Conservation (phyloP, 2,113 vertebrate genomes). For the Felis catus region F.catus_Fca126_mat1.0 CM031423.1:57022001-57022500, state of each 20-base stretch:
- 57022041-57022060: not conserved
- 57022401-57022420: not conserved
- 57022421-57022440: not conserved
- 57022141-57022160: not conserved
- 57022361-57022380: not conserved
- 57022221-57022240: conserved; percentile 13
- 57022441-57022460: not conserved
- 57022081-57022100: not conserved
- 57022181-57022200: not conserved
- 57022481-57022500: not conserved
- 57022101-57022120: not conserved
- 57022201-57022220: not conserved
- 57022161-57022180: conserved; percentile 9
- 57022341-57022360: not conserved
- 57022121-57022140: not conserved
- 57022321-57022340: not conserved
- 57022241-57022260: not conserved
- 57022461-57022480: not conserved
- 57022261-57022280: not conserved
- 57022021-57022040: not conserved
- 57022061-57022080: not conserved
- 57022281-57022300: not conserved
- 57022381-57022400: not conserved
- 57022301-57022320: not conserved
- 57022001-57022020: conserved; percentile 14